Conservation (phyloP, 2,888 invertebrate genomes). For the Apodemia zela region DNA sequence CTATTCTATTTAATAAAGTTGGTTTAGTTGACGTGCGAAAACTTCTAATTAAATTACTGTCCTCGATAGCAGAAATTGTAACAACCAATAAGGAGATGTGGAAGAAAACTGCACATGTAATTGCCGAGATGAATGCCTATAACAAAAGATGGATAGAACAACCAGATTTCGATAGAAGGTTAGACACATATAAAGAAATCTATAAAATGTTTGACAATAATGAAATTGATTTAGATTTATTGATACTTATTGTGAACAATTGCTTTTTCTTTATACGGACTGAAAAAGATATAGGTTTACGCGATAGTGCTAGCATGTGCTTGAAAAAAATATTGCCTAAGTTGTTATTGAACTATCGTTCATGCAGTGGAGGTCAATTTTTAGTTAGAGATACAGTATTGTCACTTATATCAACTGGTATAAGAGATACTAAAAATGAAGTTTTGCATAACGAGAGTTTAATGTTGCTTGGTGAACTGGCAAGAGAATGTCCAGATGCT, state of each 20-base stretch:
- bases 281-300: conserved; percentile 91
- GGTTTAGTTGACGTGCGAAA: conserved; percentile 84
- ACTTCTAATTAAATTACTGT: conserved; percentile 82
- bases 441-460: conserved; percentile 89
- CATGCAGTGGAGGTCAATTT: conserved; percentile 81
- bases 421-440: conserved; percentile 86
- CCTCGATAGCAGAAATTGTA: conserved; percentile 77
- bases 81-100: conserved; percentile 58
- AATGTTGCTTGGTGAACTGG: conserved; percentile 87
- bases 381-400: conserved; percentile 88
- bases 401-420: conserved; percentile 85
- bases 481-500: conserved; percentile 84
- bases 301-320: conserved; percentile 88
- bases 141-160: conserved; percentile 95
- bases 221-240: conserved; percentile 82
- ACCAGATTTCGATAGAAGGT: conserved; percentile 91
- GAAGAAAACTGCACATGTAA: conserved; percentile 74
- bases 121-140: conserved; percentile 90
- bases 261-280: conserved; percentile 88
- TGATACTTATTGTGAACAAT: conserved; percentile 89
- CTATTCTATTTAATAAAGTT: conserved; percentile 86
- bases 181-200: conserved; percentile 88
- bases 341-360: conserved; percentile 79
- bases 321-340: conserved; percentile 85
- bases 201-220: conserved; percentile 72